These are phyloP conservation scores for Dryobates pubescens DNA, from an alignment of 2,797 vertebrate genomes.

Conservation along the genomic window DNA sequence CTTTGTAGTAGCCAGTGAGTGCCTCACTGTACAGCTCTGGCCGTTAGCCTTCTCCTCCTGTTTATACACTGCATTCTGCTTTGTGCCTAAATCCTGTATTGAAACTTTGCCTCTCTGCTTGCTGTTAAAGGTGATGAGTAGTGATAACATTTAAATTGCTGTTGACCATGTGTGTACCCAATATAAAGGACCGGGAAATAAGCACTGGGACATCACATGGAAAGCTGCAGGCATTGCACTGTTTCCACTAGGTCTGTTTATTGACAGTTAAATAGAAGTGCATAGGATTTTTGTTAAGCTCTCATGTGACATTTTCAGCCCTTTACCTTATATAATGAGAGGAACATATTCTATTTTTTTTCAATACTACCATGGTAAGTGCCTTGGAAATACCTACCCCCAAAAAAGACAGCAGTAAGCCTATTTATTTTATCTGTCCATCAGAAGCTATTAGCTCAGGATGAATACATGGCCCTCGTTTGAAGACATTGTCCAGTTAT, in stretches of 20 bases:
- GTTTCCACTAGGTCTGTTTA: conserved; percentile 50
- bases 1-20: not conserved
- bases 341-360: not conserved
- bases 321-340: conserved; percentile 47
- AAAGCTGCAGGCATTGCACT: conserved; percentile 67
- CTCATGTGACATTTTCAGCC: conserved; percentile 53
- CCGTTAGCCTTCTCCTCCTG: conserved; percentile 7
- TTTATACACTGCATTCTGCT: not conserved
- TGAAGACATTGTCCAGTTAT: not conserved
- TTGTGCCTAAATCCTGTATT: not conserved
- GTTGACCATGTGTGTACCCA: conserved; percentile 65
- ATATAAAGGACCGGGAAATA: conserved; percentile 77
- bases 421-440: not conserved
- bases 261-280: conserved; percentile 45
- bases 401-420: not conserved
- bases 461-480: not conserved
- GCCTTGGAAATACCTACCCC: not conserved
- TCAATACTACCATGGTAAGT: not conserved
- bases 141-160: conserved; percentile 70
- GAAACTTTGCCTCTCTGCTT: conserved; percentile 8
- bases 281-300: conserved; percentile 51
- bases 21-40: not conserved
- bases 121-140: conserved; percentile 36
- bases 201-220: conserved; percentile 75
- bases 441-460: not conserved